Evolutionary conservation across 2,113 vertebrate species (phyloP), one percentile per base, ranked within the genome.

Genomic region (Apodemus sylvaticus): DNA sequence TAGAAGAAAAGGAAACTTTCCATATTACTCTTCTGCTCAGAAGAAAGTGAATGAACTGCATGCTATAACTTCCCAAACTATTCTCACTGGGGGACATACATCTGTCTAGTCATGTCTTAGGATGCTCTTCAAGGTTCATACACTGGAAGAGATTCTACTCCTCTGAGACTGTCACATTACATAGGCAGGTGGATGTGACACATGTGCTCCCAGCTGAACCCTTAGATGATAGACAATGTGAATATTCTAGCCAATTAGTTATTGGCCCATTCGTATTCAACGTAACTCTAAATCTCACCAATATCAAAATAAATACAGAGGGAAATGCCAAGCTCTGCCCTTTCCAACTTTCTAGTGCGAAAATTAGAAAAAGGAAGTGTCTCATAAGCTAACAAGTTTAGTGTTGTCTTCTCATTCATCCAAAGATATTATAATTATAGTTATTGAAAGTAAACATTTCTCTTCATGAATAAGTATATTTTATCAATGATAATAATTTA

Each of bases 101-200:
- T 86, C 45, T 29, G 19, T 34, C 48, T 76, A 51, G 6, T 10
- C 14, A 20, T 88, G 12, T 60, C 24, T 76, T 17, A 14, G 31
- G 92, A 62, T 3, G 2, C 8, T 90, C 26, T 16, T 76, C 17
- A 16, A 85, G 34, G n/a, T 1, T n/a, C 34, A 60, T 26, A 4
- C 10, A 34, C 1, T 17, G 1, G 48, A n/a, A 39, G 24, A 71
- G 16, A 3, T 60, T 62, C 19, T 39, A 7, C 34, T 60, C 4
- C 36, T 36, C 42, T 26, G 22, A 91, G 4, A 39, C 2, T 14
- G 20, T 12, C 13, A 13, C 24, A 9, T 22, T 45, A 34, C 34
- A 53, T 36, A 58, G 31, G 9, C 9, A 7, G 0, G 2, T 39
- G 8, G 26, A 13, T 1, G 12, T 53, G 22, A 34, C 4, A 26